These are phyloP conservation scores for Himalopsyche tibetana DNA, from an alignment of 2,888 invertebrate species.

Conservation along the genomic window DNA sequence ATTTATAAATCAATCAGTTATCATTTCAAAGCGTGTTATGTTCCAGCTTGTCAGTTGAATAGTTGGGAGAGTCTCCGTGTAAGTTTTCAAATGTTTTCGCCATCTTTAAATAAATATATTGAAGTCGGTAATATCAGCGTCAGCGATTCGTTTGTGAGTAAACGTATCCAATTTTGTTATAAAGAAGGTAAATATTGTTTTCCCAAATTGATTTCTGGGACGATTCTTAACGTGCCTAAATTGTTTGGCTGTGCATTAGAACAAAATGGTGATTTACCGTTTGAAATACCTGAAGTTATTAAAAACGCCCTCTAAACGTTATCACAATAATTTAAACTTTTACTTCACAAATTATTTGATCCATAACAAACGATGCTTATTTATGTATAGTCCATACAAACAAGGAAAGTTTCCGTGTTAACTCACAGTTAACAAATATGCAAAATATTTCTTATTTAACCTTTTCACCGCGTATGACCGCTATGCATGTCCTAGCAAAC, in stretches of 20 bases:
- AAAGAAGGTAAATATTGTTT: conserved; percentile 79
- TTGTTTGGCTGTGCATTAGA: conserved; percentile 86
- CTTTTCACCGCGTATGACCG: no score
- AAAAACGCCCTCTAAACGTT: conserved; percentile 66
- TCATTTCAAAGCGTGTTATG: conserved; percentile 81
- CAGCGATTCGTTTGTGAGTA: conserved; percentile 85
- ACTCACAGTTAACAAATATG: no score
- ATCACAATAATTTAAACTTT: no score
- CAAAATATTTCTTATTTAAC: no score
- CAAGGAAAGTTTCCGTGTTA: no score
- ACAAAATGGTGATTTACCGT: conserved; percentile 73
- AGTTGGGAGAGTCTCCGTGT: conserved; percentile 82
- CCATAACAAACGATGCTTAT: no score
- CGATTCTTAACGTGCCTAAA: conserved; percentile 84
- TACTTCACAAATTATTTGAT: no score
- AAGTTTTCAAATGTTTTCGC: conserved; percentile 86
- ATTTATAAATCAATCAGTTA: conserved; percentile 82
- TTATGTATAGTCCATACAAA: no score
- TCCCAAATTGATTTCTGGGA: conserved; percentile 84
- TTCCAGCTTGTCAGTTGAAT: conserved; percentile 79
- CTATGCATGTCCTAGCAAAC: no score
- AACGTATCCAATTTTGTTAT: conserved; percentile 85
- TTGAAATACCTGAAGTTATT: conserved; percentile 70
- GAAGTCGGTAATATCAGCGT: conserved; percentile 86
- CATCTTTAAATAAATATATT: conserved; percentile 78